Conservation (phyloP, 2,888 invertebrate species). For the Polyommatus icarus region DNA sequence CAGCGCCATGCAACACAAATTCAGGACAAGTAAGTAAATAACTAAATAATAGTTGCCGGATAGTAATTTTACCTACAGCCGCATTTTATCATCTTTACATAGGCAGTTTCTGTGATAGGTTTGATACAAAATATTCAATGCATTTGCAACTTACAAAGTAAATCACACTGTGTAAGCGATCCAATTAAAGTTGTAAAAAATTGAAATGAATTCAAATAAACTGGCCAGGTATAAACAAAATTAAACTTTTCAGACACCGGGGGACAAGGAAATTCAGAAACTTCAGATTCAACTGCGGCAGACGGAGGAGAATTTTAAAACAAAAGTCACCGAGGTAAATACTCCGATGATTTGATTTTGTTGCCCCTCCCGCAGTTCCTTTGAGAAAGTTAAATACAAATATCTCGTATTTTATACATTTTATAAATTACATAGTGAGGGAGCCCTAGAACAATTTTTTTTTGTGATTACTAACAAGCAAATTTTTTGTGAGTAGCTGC, state of each 20-base stretch:
- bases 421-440: too few relatives aligned
- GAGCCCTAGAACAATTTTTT: too few relatives aligned
- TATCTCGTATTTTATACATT: not conserved
- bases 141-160: not conserved
- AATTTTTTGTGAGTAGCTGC: too few relatives aligned
- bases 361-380: not conserved
- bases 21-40: constrained; percentile 60
- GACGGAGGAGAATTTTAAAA: constrained; percentile 84
- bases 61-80: too few relatives aligned
- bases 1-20: constrained; percentile 68
- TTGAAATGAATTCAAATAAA: not conserved
- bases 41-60: not conserved
- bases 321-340: constrained; percentile 84
- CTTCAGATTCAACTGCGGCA: constrained; percentile 81
- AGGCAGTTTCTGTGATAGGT: too few relatives aligned
- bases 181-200: not conserved
- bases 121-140: not conserved
- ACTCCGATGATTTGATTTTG: not conserved
- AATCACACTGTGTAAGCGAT: not conserved
- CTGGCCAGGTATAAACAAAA: not conserved
- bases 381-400: constrained; percentile 5
- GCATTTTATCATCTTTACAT: too few relatives aligned
- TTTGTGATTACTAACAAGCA: too few relatives aligned
- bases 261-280: constrained; percentile 80
- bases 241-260: constrained; percentile 56